Evolutionary conservation across 2,113 vertebrate species (phyloP).

Genomic region (Arvicanthis niloticus): DNA sequence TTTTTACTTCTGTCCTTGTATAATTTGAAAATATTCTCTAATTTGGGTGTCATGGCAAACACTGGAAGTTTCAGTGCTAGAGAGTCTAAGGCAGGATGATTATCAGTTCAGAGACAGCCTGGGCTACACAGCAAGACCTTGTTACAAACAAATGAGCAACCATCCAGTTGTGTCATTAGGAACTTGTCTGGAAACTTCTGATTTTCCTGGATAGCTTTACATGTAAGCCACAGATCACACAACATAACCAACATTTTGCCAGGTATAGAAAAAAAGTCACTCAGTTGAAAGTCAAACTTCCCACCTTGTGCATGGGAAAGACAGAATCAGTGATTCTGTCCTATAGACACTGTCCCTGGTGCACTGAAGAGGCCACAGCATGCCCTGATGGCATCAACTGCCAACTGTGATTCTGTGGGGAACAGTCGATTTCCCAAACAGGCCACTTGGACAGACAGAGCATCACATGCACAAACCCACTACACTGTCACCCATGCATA

Average conservation of each 20-base stretch:
- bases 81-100: background rate
- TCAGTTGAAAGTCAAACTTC: no score
- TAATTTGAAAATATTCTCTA: background rate
- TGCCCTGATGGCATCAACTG: rapidly evolving
- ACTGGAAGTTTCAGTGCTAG: background rate
- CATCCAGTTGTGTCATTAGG: background rate
- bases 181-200: background rate
- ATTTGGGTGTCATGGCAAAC: background rate
- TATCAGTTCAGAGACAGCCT: background rate
- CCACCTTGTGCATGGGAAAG: background rate
- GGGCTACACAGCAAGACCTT: background rate
- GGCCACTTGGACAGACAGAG: background rate
- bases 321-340: rapidly evolving
- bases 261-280: background rate
- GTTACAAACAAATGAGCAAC: background rate
- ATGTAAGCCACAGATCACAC: background rate
- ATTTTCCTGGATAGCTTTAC: background rate
- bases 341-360: rapidly evolving
- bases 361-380: rapidly evolving
- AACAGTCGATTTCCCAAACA: no score
- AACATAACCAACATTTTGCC: background rate
- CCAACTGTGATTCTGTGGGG: rapidly evolving
- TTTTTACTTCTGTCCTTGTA: background rate
- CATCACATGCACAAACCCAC: background rate
- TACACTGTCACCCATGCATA: background rate